phyloP scores from a whole-genome alignment of 1,140 invertebrate species.

The Lamellibrachia luymesi region DNA sequence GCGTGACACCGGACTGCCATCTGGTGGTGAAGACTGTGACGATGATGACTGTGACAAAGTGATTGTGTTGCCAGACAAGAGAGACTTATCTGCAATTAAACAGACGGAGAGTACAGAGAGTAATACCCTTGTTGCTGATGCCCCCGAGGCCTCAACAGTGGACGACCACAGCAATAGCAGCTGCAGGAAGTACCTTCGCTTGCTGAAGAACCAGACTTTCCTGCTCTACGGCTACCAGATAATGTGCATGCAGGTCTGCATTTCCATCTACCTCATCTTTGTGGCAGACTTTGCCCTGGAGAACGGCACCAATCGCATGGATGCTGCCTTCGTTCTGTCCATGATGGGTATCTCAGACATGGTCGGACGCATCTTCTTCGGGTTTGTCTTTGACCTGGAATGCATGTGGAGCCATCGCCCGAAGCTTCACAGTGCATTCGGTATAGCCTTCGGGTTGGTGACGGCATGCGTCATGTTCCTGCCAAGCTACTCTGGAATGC shows the following conservation, averaged over 20 bases:
- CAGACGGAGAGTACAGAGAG: not conserved
- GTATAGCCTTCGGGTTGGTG: not conserved
- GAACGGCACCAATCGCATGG: not conserved
- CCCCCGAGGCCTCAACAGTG: not conserved
- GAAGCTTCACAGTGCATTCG: not conserved
- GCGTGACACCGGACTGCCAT: not conserved
- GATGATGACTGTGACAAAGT: not conserved
- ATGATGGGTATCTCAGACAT: constrained; percentile 13
- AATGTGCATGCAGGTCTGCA: not conserved
- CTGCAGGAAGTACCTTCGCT: not conserved
- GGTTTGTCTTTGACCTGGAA: constrained; percentile 20
- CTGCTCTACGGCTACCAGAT: not conserved
- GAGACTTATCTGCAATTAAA: not conserved
- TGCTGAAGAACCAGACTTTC: not conserved
- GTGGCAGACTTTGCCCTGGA: not conserved
- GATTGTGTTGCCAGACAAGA: not conserved
- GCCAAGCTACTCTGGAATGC: not conserved
- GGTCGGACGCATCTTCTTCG: constrained; percentile 13
- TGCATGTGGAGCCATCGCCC: not conserved
- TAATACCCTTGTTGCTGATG: not conserved
- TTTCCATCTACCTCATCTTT: not conserved
- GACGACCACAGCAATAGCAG: not conserved
- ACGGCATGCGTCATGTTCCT: not conserved
- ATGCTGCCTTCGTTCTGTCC: constrained; percentile 16
- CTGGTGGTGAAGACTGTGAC: not conserved